Evolutionary conservation across 2,888 invertebrate species (phyloP), one percentile per base, ranked within the genome.

Genomic region (Heteropelma amictum): DNA sequence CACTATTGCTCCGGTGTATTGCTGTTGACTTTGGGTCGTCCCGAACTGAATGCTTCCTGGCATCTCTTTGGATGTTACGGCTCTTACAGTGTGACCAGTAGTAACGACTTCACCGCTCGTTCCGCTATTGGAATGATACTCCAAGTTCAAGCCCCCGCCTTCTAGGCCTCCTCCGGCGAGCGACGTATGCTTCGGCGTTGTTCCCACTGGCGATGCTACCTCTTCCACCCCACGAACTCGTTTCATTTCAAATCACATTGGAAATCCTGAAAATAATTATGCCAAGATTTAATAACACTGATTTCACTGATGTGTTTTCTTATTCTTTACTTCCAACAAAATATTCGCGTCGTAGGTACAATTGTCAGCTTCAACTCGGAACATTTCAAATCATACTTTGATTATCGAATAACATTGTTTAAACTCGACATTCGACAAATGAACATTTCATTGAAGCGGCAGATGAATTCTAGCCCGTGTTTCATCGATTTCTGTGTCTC

Each of bases 181-280:
- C 83, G 82, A 89, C 86, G 88, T 90, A 90, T 86, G 92, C 89
- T 72, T 90, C 81, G 92, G 84, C 88, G 92, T 91, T 45, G 90
- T 87, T 65, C 90, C 88, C 69, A 90, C 88, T 72, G 86, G 86
- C 83, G 88, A 87, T 85, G 84, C 78, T 86, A 88, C 85, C 80
- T 89, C 88, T 82, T 89, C 88, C 87, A 87, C 87, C 87, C 88
- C 88, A 69, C 88, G 88, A 86, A 87, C 88, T 86, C 92, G 92
- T 92, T 93, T 92, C 92, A 92, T 92, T 90, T 92, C 92, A 92
- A 92, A 91, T 92, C 89, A 92, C 92, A 92, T 92, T 90, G 90
- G 91, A 89, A 89, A 90, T 89, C 89, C 92, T 92, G 89, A 21
- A 89, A 90, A 78, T 35, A 23, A n/a, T 30, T 19, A 19, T 28